Base-by-base conservation (phyloP, 2,797 vertebrate species). In the Microctenopoma lineatum region DNA sequence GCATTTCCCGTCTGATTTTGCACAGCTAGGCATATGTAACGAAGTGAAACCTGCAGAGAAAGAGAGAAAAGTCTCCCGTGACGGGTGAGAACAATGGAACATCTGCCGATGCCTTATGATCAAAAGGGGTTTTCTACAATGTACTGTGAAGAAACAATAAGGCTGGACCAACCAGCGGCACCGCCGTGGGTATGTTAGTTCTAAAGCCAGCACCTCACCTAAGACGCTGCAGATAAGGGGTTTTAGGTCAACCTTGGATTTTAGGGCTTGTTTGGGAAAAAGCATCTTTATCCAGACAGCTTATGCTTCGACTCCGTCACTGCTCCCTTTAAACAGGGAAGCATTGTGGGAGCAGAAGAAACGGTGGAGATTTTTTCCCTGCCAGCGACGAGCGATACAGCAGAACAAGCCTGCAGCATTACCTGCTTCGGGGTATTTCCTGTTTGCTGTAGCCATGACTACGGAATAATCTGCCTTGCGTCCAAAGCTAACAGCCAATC, bases 381-480 rank as follows among this genome's bases (percentile, higher is more conserved):
- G 13, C 66, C 44, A 83, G 84, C 70, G 44, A 32, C 32, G 53
- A 62, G 59, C 72, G 41, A 66, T 76, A 73, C 84, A 74, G 81
- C 80, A 72, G 68, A 85, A 82, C 67, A 59, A 63, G 80, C 89
- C 84, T 18, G 42, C 50, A 83, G 84, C 83, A 9, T 70, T 86
- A 90, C 91, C 90, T 91, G 91, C 86, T 86, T 75, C 64, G 38
- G 88, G 90, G 84, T 70, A 90, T 92, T 93, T 93, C 92, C 90
- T 92, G 91, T 91, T 92, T 92, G 86, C 84, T 74, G 89, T 89
- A 86, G 79, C 81, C 85, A 88, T 84, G 87, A 87, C 86, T 77
- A 92, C 88, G 75, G 75, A 58, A 70, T 90, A 86, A 88, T 90
- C 88, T 89, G 83, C 84, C 87, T 76, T 60, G 69, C 66, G 50